Percentiles rank a stretch among this genome's conserved stretches.
Evolutionary conservation across 2,888 invertebrate genomes (phyloP).

Genomic region (Trichopoda pennipes): DNA sequence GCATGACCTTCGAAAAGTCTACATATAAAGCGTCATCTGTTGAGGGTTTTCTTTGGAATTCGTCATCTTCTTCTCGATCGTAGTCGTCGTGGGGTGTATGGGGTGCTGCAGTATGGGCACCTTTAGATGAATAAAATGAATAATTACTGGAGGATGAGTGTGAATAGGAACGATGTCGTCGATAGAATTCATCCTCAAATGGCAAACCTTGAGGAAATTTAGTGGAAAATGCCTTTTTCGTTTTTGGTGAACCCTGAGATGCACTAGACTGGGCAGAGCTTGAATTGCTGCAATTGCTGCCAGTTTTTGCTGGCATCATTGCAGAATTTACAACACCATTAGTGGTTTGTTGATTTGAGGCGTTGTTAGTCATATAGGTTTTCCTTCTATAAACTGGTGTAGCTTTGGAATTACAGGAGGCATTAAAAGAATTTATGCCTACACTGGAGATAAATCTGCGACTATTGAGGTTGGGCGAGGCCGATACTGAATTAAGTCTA

Average conservation of each 20-base stretch:
- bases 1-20: slow-evolving; percentile 80
- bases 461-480: slow-evolving; percentile 72
- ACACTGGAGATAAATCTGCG: slow-evolving; percentile 66
- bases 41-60: slow-evolving; percentile 80
- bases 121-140: slow-evolving; percentile 79
- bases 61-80: slow-evolving; percentile 74
- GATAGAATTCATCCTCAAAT: slow-evolving; percentile 81
- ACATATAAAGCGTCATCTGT: slow-evolving; percentile 81
- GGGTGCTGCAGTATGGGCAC: slow-evolving; percentile 70
- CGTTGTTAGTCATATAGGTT: slow-evolving; percentile 46
- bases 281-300: slow-evolving; percentile 73
- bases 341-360: not conserved
- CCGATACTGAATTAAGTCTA: slow-evolving; percentile 73
- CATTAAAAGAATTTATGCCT: slow-evolving; percentile 65
- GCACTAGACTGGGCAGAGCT: slow-evolving; percentile 77
- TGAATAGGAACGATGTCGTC: slow-evolving; percentile 78
- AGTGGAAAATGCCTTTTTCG: slow-evolving; percentile 79
- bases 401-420: slow-evolving; percentile 57
- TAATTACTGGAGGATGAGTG: slow-evolving; percentile 80
- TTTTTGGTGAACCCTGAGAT: slow-evolving; percentile 78
- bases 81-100: slow-evolving; percentile 67
- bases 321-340: slow-evolving; percentile 6
- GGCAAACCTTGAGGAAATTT: slow-evolving; percentile 81
- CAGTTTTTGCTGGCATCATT: slow-evolving; percentile 60
- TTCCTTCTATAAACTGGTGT: slow-evolving; percentile 60